Conservation (phyloP, 2,888 invertebrate genomes). For the Teleiodes luculella region DNA sequence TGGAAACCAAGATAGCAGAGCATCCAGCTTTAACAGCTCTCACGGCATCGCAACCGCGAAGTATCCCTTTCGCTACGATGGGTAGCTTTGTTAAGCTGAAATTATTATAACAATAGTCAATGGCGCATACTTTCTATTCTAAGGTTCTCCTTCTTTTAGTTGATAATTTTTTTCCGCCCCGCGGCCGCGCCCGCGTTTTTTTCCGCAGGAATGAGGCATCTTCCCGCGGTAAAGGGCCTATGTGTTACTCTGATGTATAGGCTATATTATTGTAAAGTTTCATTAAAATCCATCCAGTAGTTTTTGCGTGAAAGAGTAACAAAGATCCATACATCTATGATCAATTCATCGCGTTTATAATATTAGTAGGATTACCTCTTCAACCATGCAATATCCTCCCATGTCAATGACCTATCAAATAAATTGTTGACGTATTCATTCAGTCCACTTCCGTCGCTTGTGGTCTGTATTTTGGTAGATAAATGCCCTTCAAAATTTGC, state of each 20-base stretch:
- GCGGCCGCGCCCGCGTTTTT: too few relatives aligned
- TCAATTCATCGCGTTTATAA: too few relatives aligned
- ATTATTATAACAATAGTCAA: not conserved
- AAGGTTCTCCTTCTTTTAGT: too few relatives aligned
- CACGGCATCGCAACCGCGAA: slow-evolving; percentile 91
- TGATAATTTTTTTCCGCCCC: too few relatives aligned
- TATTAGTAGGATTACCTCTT: too few relatives aligned
- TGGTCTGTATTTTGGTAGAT: slow-evolving; percentile 65
- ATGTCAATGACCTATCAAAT: slow-evolving; percentile 89
- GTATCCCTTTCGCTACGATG: slow-evolving; percentile 90
- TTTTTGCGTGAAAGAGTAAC: too few relatives aligned
- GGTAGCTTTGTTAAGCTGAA: slow-evolving; percentile 85
- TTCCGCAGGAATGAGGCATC: too few relatives aligned
- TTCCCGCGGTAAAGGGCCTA: too few relatives aligned
- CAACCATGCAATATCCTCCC: slow-evolving; percentile 94
- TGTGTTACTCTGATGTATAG: too few relatives aligned
- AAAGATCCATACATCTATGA: too few relatives aligned
- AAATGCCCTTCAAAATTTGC: slow-evolving; percentile 86
- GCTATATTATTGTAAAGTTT: too few relatives aligned
- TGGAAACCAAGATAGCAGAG: slow-evolving; percentile 91
- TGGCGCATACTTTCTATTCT: not conserved
- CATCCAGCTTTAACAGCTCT: slow-evolving; percentile 86
- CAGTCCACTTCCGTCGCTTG: slow-evolving; percentile 84
- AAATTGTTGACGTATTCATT: slow-evolving; percentile 86
- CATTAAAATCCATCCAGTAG: too few relatives aligned